phyloP scores from a whole-genome alignment of 2,888 invertebrate genomes.

The Melipona beecheii region DNA sequence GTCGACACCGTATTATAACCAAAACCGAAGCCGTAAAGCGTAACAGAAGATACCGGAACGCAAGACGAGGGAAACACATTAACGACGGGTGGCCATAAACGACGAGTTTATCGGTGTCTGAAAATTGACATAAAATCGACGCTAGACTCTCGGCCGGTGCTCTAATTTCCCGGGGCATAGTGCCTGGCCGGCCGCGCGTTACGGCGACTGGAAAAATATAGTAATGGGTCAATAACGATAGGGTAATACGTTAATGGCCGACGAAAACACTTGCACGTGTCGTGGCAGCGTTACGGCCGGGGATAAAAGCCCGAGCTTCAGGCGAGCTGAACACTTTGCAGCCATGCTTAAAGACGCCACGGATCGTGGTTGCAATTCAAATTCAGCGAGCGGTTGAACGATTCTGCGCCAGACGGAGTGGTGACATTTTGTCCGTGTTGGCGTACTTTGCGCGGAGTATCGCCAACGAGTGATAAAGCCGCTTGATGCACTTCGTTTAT shows the following conservation, averaged over 20 bases:
- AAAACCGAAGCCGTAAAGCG: neutral
- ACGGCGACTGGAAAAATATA: slow-evolving; percentile 41
- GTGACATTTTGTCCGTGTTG: neutral
- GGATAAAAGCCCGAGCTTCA: slow-evolving; percentile 35
- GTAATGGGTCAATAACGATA: slow-evolving; percentile 41
- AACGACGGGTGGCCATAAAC: slow-evolving; percentile 9
- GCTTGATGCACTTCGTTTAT: slow-evolving; percentile 6
- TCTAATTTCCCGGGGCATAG: slow-evolving; percentile 35
- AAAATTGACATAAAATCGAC: slow-evolving; percentile 39
- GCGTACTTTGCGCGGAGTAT: neutral
- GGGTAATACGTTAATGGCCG: slow-evolving; percentile 48
- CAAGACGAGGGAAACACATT: neutral
- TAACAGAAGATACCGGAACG: neutral
- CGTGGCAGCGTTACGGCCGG: slow-evolving; percentile 32
- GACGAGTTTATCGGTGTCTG: slow-evolving; percentile 21
- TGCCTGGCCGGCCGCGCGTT: neutral
- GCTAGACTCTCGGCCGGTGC: slow-evolving; percentile 15
- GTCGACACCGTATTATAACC: neutral
- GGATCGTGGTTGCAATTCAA: slow-evolving; percentile 53
- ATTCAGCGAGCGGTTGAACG: slow-evolving; percentile 3
- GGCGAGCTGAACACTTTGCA: slow-evolving; percentile 18
- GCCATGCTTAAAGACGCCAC: slow-evolving; percentile 47
- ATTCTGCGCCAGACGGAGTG: neutral
- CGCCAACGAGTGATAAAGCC: slow-evolving; percentile 33
- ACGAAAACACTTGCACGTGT: slow-evolving; percentile 48